A percentile compares a stretch with the other conserved stretches of the same genome.
These are phyloP conservation scores for Calycopis cecrops DNA, from an alignment of 1,140 invertebrate species.

Conservation along the genomic window DNA sequence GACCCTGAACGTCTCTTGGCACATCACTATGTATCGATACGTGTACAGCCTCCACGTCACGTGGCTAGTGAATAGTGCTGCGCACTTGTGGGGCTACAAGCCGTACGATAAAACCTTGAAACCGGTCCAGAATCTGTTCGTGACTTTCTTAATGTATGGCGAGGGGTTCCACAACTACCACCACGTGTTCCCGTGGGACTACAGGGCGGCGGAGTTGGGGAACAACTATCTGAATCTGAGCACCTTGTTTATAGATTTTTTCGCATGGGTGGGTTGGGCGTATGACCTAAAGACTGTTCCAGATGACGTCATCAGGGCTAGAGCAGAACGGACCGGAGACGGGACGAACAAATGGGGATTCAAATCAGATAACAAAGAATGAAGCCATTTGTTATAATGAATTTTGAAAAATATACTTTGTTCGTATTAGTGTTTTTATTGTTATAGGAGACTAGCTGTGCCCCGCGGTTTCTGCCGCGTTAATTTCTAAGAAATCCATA, in stretches of 20 bases:
- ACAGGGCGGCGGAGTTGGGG: conserved; percentile 78
- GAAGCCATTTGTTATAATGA: no score
- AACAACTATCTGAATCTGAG: conserved; percentile 70
- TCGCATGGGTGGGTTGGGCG: conserved; percentile 74
- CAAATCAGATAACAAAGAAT: not conserved
- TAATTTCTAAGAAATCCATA: no score
- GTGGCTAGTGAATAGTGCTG: conserved; percentile 34
- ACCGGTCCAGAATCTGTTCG: conserved; percentile 19
- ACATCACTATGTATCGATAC: conserved; percentile 18
- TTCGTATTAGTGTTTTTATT: no score
- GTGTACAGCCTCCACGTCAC: conserved; percentile 20
- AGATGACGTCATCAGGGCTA: conserved; percentile 76
- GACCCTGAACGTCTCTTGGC: conserved; percentile 19
- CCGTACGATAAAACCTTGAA: conserved; percentile 35
- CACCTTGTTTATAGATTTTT: conserved; percentile 72
- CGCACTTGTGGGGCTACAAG: conserved; percentile 34
- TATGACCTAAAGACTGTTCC: conserved; percentile 88
- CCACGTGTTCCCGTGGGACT: conserved; percentile 22
- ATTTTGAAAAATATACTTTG: no score
- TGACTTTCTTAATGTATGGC: conserved; percentile 17
- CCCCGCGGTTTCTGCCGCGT: no score
- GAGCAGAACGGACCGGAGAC: conserved; percentile 83
- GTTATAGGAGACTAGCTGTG: no score
- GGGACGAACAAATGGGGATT: conserved; percentile 17
- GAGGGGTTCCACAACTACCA: conserved; percentile 23